phyloP scores from a whole-genome alignment of 2,113 vertebrate species.

The Hucho hucho region DNA sequence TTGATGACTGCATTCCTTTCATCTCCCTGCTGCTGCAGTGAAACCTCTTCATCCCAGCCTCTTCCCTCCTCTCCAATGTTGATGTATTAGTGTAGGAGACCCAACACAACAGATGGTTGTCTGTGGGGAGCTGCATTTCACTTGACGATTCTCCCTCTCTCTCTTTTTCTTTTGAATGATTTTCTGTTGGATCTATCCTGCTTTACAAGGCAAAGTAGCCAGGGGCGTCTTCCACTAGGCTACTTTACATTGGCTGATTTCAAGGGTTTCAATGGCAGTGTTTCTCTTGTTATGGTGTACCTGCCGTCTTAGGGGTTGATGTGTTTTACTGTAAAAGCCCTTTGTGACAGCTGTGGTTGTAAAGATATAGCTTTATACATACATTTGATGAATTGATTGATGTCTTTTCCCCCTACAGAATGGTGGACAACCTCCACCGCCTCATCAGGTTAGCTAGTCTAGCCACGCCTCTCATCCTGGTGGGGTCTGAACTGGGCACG shows the following conservation, averaged over 20 bases:
- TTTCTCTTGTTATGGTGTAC: not conserved
- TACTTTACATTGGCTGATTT: not conserved
- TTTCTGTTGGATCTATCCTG: not conserved
- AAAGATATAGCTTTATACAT: too few relatives aligned
- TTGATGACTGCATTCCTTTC: too few relatives aligned
- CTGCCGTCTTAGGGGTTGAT: not conserved
- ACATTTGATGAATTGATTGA: not conserved
- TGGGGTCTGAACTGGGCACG: constrained; percentile 76
- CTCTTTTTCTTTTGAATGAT: not conserved
- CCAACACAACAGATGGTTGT: not conserved
- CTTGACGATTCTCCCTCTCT: not conserved
- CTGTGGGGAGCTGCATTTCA: not conserved
- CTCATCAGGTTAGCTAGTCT: constrained; percentile 73
- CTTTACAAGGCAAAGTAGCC: not conserved
- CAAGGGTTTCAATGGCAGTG: not conserved
- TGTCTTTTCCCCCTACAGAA: constrained; percentile 65
- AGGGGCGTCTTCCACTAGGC: not conserved
- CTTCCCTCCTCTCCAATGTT: too few relatives aligned
- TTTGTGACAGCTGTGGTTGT: too few relatives aligned
- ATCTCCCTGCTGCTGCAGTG: too few relatives aligned
- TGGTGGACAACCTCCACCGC: constrained; percentile 80
- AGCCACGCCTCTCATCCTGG: constrained; percentile 73
- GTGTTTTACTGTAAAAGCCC: too few relatives aligned
- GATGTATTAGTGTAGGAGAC: not conserved
- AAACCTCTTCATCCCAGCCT: too few relatives aligned